These are phyloP conservation scores for Bothrops jararaca DNA, from an alignment of 2,113 vertebrate species.

Conservation along the genomic window DNA sequence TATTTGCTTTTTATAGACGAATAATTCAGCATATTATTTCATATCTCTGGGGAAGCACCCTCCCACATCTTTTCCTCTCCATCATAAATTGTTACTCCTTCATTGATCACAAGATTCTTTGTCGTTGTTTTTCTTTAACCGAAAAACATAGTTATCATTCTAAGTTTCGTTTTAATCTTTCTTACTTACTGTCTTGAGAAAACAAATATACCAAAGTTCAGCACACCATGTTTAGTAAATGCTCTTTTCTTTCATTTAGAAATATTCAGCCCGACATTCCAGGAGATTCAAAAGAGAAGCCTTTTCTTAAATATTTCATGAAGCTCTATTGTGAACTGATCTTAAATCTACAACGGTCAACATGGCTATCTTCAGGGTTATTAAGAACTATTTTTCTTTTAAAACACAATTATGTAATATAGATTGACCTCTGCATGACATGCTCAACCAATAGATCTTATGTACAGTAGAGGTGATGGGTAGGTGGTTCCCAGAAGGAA, in stretches of 20 bases:
- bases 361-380: not conserved
- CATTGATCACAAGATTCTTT: not conserved
- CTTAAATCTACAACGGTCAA: not conserved
- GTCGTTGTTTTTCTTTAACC: not conserved
- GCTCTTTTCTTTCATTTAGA: not conserved
- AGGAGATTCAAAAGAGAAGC: not conserved
- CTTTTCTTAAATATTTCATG: slow-evolving; percentile 5
- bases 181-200: not conserved
- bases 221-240: not conserved
- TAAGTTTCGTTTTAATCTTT: not conserved
- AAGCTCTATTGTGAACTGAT: not conserved
- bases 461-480: not conserved
- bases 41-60: not conserved
- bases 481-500: not conserved
- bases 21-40: not conserved
- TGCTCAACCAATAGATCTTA: not conserved
- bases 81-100: not conserved
- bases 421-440: not conserved
- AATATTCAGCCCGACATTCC: not conserved
- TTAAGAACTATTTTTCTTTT: not conserved
- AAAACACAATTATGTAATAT: not conserved
- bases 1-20: not conserved
- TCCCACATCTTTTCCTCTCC: not conserved
- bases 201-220: not conserved
- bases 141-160: not conserved